A percentile compares a stretch with the other conserved stretches of the same genome.
These are phyloP conservation scores for Cotesia congregata DNA, from an alignment of 2,888 invertebrate genomes.

Conservation along the genomic window DNA sequence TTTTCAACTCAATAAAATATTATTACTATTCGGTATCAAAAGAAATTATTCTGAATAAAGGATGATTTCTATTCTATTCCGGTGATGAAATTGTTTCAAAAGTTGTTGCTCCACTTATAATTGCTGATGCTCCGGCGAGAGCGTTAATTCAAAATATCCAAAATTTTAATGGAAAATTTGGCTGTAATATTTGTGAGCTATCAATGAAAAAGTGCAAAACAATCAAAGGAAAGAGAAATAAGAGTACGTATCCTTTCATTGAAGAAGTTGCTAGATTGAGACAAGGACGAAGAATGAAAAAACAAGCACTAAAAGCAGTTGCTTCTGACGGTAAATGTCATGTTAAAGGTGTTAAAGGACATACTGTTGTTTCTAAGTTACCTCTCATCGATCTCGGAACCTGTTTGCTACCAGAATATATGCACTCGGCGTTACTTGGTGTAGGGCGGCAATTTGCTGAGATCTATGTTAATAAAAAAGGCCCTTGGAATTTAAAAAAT, in stretches of 20 bases:
- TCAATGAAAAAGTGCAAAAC: background rate
- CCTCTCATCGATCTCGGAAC: slow-evolving; percentile 41
- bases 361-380: slow-evolving; percentile 25
- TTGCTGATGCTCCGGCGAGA: slow-evolving; percentile 44
- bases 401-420: slow-evolving; percentile 43
- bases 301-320: background rate
- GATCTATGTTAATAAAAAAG: slow-evolving; percentile 40
- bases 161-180: slow-evolving; percentile 42
- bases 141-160: slow-evolving; percentile 41
- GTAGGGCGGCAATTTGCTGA: slow-evolving; percentile 36
- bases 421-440: slow-evolving; percentile 43
- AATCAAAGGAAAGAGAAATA: background rate
- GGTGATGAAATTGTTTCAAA: slow-evolving; percentile 25
- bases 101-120: slow-evolving; percentile 41
- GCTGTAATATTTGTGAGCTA: slow-evolving; percentile 45
- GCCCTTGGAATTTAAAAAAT: slow-evolving; percentile 42
- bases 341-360: background rate
- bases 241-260: slow-evolving; percentile 2
- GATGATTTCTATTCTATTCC: too few relatives aligned
- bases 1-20: too few relatives aligned
- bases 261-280: slow-evolving; percentile 10
- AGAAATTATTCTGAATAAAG: too few relatives aligned
- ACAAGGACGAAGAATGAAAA: slow-evolving; percentile 22
- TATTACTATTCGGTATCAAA: too few relatives aligned
- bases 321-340: background rate